Percentiles rank a stretch among this genome's conserved stretches.
These are phyloP conservation scores for Carposina sasakii DNA, from an alignment of 1,140 invertebrate species.

Conservation along the genomic window DNA sequence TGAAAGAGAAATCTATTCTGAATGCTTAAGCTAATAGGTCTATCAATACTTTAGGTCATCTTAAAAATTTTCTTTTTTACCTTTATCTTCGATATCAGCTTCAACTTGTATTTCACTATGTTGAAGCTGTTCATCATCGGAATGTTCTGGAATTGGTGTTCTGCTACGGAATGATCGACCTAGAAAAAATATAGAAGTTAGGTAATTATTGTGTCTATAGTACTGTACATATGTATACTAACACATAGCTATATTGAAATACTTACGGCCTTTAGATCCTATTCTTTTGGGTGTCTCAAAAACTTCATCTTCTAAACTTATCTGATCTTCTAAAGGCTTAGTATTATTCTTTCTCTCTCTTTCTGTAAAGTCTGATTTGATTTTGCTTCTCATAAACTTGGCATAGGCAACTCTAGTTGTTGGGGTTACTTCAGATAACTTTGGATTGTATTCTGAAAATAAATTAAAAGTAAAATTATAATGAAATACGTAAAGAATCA, in stretches of 20 bases:
- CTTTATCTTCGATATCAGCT: conserved; percentile 62
- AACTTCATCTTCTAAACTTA: conserved; percentile 50
- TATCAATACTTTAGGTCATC: too few species aligned
- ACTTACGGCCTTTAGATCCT: conserved; percentile 25
- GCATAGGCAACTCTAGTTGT: conserved; percentile 86
- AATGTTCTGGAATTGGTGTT: conserved; percentile 68
- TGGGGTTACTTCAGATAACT: conserved; percentile 80
- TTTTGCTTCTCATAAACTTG: conserved; percentile 85
- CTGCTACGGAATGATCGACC: conserved; percentile 55
- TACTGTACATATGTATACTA: not conserved
- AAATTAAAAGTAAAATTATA: conserved; percentile 9
- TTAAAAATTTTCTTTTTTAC: conserved; percentile 35
- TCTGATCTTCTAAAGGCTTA: conserved; percentile 26
- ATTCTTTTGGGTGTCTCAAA: conserved; percentile 38
- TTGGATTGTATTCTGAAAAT: conserved; percentile 84
- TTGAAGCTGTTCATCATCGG: conserved; percentile 52
- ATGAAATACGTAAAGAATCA: not conserved
- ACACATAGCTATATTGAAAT: not conserved
- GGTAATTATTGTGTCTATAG: not conserved
- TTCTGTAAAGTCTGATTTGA: conserved; percentile 72
- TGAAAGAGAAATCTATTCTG: conserved; percentile 1
- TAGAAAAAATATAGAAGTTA: conserved; percentile 7
- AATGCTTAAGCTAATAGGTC: too few species aligned
- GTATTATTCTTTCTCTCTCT: conserved; percentile 44
- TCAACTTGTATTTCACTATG: conserved; percentile 58